These are phyloP conservation scores for Cataglyphis hispanica DNA, from an alignment of 1,140 invertebrate genomes.

Conservation along the genomic window DNA sequence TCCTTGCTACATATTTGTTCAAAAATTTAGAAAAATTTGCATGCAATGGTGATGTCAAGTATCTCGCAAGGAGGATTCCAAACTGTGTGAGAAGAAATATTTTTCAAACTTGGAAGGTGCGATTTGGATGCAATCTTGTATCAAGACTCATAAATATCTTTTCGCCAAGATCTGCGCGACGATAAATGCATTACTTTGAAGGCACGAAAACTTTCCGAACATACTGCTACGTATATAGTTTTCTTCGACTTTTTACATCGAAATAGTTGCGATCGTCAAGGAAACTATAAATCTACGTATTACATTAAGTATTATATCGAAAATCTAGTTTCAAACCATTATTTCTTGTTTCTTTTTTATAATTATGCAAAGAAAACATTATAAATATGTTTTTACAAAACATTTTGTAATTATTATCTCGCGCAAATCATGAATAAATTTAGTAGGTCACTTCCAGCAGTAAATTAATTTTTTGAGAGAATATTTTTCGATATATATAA, in stretches of 20 bases:
- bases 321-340: conserved; percentile 13
- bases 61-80: neutral
- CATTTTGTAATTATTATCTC: no score
- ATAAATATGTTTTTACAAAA: no score
- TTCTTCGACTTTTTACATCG: conserved; percentile 37
- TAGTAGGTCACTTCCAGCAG: no score
- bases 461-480: no score
- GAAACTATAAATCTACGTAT: conserved; percentile 38
- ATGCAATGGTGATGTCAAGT: conserved; percentile 1
- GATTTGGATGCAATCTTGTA: conserved; percentile 48
- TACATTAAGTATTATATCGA: conserved; percentile 42
- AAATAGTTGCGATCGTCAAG: conserved; percentile 35
- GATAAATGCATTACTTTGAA: conserved; percentile 48
- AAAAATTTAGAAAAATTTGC: conserved; percentile 49
- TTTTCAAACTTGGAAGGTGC: conserved; percentile 29
- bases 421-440: no score
- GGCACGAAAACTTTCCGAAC: conserved; percentile 47
- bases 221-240: conserved; percentile 30
- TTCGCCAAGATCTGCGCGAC: conserved; percentile 6
- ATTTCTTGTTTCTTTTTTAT: no score
- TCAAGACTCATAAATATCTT: conserved; percentile 49
- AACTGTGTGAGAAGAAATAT: conserved; percentile 33
- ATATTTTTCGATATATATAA: no score
- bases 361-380: no score
- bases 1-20: neutral